These are phyloP conservation scores for Camponotus floridanus DNA, from an alignment of 1,140 invertebrate species.

Conservation along the genomic window DNA sequence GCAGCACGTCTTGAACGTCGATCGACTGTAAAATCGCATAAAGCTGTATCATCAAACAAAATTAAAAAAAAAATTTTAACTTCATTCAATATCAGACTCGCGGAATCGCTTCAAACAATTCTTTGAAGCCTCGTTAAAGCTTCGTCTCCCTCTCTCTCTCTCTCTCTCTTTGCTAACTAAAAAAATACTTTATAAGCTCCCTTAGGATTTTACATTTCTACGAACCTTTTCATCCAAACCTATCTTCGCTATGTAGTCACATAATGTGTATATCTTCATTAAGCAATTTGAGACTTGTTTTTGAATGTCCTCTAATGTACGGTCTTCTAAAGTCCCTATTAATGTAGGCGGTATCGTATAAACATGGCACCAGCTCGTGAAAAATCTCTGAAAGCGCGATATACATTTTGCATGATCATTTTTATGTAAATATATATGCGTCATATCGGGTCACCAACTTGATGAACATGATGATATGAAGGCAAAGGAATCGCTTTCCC, in stretches of 20 bases:
- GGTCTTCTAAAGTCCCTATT: constrained; percentile 64
- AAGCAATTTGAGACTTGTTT: constrained; percentile 72
- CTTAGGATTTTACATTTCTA: neutral
- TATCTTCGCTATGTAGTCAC: constrained; percentile 65
- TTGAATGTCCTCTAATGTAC: constrained; percentile 64
- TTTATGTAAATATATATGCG: neutral
- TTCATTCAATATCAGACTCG: neutral
- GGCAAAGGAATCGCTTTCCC: constrained; percentile 70
- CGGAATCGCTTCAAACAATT: neutral
- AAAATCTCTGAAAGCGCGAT: constrained; percentile 71
- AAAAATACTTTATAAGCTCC: neutral
- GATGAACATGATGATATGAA: constrained; percentile 71
- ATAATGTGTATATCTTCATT: constrained; percentile 73
- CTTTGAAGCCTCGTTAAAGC: neutral
- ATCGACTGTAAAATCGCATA: constrained; percentile 60
- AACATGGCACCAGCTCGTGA: constrained; percentile 68
- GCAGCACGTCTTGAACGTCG: constrained; percentile 25
- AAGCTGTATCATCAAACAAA: constrained; percentile 8
- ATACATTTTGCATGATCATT: neutral
- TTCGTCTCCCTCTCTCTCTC: neutral
- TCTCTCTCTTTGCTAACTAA: neutral
- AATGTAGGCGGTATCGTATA: constrained; percentile 68
- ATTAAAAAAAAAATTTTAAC: neutral
- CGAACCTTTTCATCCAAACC: constrained; percentile 42
- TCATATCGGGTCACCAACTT: constrained; percentile 57